phyloP scores from a whole-genome alignment of 2,113 vertebrate species.

The Mus musculus region DNA sequence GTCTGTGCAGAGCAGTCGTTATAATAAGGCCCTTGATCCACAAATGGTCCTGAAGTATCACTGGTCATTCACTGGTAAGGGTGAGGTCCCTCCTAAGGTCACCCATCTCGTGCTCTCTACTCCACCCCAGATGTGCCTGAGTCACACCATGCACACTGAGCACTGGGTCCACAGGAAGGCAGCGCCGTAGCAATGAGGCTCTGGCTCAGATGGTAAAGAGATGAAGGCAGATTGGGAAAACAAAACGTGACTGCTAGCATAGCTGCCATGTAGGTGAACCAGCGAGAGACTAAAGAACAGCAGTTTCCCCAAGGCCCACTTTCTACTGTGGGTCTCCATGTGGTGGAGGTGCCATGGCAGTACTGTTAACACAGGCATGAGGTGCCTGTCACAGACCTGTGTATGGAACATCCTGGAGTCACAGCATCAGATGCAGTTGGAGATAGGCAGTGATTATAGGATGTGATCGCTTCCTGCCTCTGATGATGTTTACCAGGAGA shows the following conservation, averaged over 20 bases:
- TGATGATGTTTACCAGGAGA: neutral
- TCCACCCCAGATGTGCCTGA: neutral
- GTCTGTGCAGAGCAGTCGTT: neutral
- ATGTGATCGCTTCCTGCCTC: neutral
- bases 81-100: neutral
- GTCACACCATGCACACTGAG: no score
- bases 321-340: neutral
- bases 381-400: neutral
- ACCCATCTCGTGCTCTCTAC: neutral
- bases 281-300: neutral
- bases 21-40: neutral
- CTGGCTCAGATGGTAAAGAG: no score
- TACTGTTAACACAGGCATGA: neutral
- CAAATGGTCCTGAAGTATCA: neutral
- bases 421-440: neutral
- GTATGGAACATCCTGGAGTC: neutral
- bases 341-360: neutral
- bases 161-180: no score
- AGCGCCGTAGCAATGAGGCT: neutral
- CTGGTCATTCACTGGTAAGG: neutral
- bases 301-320: neutral
- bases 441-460: neutral
- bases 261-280: no score
- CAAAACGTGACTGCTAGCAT: neutral
- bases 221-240: neutral